Base-by-base conservation (phyloP, 2,797 vertebrate species). In the Darevskia mixta region DNA sequence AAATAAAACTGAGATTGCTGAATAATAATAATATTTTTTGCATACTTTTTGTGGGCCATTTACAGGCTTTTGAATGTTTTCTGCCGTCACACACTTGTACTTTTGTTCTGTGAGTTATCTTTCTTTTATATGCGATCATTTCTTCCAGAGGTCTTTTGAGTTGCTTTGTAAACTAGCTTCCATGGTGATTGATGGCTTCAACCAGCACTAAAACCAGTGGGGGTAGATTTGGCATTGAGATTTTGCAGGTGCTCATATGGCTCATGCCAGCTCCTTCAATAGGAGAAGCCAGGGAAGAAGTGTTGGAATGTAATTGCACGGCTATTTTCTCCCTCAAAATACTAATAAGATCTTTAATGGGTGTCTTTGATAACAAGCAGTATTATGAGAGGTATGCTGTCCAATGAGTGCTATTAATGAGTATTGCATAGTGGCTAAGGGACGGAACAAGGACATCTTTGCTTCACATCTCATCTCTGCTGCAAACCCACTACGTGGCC, bases 41-140 rank as follows among this genome's bases (percentile, higher is more conserved):
- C 64, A 0, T 2, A 18, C 18, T 49, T 35, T 0, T 0, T 20
- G 43, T 1, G 25, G 90, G 73, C 85, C 79, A 13, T 0, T 1
- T 29, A 72, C 4, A 11, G 61, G 25, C 1, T 86, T 86, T 82
- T 82, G 20, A 61, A 71, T 77, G 27, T 43, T 81, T 64, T 41
- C 35, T 38, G n/a, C n/a, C 43, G 83, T 58, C 20, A 49, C 25
- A 58, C 17, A 45, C 38, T 83, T 5, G 58, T 61, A 79, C 0
- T 0, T 25, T 38, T n/a, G 45, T 23, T 55, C 23, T 20, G 41
- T 35, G 25, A 75, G 17, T 85, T 55, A 49, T 71, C 38, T 89
- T 82, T 76, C 27, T 58, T 66, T 55, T 0, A 0, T 29, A 81
- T 86, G 80, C 82, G 25, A 64, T 55, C 29, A 78, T 85, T 45